phyloP scores from a whole-genome alignment of 2,888 invertebrate species.

The Malacosoma neustria region DNA sequence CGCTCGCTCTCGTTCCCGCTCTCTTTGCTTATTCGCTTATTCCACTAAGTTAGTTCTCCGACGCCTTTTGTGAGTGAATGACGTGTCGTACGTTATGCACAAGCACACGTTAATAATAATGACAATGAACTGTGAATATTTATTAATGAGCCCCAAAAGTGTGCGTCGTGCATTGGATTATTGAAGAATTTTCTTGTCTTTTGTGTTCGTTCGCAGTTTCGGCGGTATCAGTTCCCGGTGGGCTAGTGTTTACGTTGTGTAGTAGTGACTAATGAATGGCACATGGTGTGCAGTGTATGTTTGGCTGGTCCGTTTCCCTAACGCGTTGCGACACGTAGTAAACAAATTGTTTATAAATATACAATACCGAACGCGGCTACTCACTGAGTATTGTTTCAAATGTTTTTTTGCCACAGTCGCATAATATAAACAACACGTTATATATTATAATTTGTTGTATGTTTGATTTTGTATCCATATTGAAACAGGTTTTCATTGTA shows the following conservation, averaged over 20 bases:
- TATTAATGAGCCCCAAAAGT: conserved; percentile 28
- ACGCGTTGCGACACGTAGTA: conserved; percentile 48
- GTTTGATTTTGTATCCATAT: neutral
- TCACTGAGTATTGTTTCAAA: neutral
- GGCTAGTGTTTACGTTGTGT: conserved; percentile 45
- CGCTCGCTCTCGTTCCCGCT: conserved; percentile 52
- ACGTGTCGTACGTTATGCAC: conserved; percentile 37
- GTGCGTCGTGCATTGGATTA: conserved; percentile 27
- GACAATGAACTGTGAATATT: conserved; percentile 39
- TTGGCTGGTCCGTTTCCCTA: conserved; percentile 24
- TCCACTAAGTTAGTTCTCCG: conserved; percentile 51
- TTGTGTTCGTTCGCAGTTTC: conserved; percentile 24
- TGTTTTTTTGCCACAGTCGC: neutral
- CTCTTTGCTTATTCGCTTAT: conserved; percentile 36
- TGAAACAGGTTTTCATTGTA: neutral
- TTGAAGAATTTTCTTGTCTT: conserved; percentile 17
- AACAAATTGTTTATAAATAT: conserved; percentile 21
- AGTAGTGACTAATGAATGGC: conserved; percentile 21
- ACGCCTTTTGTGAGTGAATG: conserved; percentile 43
- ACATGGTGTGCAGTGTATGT: conserved; percentile 31
- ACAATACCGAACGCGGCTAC: neutral
- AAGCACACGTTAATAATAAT: conserved; percentile 24
- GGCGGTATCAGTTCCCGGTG: conserved; percentile 17
- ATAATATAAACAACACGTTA: neutral
- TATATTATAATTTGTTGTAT: too few relatives aligned